Base-by-base conservation (phyloP, 1,140 invertebrate genomes). In the Trichonephila inaurata region DNA sequence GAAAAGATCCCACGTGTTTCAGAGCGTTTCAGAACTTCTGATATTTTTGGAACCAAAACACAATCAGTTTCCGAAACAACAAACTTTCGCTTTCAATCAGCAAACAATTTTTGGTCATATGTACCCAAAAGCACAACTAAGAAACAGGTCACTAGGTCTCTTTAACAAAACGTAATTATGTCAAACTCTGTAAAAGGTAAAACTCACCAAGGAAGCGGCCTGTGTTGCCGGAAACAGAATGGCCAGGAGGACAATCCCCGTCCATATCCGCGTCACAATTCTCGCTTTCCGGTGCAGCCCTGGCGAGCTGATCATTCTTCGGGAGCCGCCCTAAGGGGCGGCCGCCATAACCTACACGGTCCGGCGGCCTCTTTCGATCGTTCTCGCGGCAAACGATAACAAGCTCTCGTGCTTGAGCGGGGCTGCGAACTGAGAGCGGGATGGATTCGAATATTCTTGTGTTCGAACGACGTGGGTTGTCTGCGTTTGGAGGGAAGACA, bases 281-380 rank as follows among this genome's bases (percentile, higher is more conserved):
- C 86, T 66, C 60, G 86, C 86, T 88, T 88, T 88, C 40, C 86
- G 86, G 62, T 85, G 82, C 82, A 85, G 82, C 82, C 82, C 82
- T 24, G 82, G 82, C 82, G 21, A 51, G 44, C 44, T 60, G 62
- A 88, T 66, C 86, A 88, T 88, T 14, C 60, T 88, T 88, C 60
- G 86, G 86, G 86, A 62, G 86, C 86, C 86, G 86, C 86, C 86
- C 62, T 88, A 88, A 62, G 86, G 86, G 86, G 86, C 86, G 86
- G 86, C 86, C 86, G 86, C 86, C 86, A 88, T 88, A 62, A 88
- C 86, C 86, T 24, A 33, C 86, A 21, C 60, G 51, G 62, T 40
- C 62, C 60, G 24, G 60, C 62, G 60, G 86, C 28, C 12, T 21
- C 18, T 24, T 14, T 87, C 28, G 72, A 77, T 40, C 33, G 51